Evolutionary conservation across 2,888 invertebrate species (phyloP).

Genomic region (Platypus cylindrus): DNA sequence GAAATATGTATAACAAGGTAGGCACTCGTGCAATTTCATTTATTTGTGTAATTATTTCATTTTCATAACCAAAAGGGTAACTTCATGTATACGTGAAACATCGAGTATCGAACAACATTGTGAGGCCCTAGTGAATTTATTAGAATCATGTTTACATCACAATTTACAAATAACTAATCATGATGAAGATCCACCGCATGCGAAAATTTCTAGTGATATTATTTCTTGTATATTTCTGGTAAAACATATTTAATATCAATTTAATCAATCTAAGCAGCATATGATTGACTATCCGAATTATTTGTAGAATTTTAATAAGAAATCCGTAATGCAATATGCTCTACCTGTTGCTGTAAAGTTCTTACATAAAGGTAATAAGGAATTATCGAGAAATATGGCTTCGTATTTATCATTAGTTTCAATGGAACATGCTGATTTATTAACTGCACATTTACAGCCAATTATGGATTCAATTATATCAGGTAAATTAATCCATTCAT

Average conservation of each 20-base stretch:
- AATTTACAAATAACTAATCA: conserved; percentile 65
- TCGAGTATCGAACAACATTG: conserved; percentile 78
- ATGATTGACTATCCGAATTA: conserved; percentile 3
- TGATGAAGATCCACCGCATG: conserved; percentile 88
- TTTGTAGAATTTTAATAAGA: conserved; percentile 53
- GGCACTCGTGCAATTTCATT: no score
- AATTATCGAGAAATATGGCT: conserved; percentile 80
- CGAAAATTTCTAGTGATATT: conserved; percentile 90
- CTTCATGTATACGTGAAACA: conserved; percentile 83
- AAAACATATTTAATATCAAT: conserved; percentile 26
- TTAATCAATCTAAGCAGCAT: no score
- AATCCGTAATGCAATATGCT: conserved; percentile 67
- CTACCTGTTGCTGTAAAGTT: conserved; percentile 87
- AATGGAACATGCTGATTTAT: conserved; percentile 73
- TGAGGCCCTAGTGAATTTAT: conserved; percentile 64
- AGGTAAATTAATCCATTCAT: conserved; percentile 44
- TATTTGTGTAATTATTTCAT: no score
- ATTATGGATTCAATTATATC: conserved; percentile 84
- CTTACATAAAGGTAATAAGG: conserved; percentile 78
- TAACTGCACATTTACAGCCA: conserved; percentile 78
- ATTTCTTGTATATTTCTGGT: conserved; percentile 91
- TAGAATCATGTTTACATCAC: conserved; percentile 81
- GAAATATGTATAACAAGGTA: conserved; percentile 76
- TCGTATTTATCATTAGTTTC: conserved; percentile 87
- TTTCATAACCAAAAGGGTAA: no score